Base-by-base conservation (phyloP, 2,113 vertebrate species). In the Ranitomeya variabilis region DNA sequence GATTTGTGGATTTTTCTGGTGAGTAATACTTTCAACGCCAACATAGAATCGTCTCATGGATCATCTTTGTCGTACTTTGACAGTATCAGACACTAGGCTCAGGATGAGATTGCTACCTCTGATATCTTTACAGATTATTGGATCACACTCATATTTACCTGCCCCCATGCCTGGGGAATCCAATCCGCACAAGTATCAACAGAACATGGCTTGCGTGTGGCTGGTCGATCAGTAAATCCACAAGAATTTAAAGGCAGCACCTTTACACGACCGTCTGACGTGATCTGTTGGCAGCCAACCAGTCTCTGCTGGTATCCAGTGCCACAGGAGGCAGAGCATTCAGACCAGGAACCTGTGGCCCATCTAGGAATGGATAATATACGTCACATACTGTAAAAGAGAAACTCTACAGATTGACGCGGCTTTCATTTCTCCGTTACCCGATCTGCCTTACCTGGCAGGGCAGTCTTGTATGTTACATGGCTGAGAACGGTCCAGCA, bases 391-490 rank as follows among this genome's bases (percentile, higher is more conserved):
- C 37, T 51, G 4, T 52, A 14, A 67, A n/a, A 9, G 6, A 16
- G 6, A 80, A 15, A 37, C 16, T 8, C 7, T 26, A 26, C 12
- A 26, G 11, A 57, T 12, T 26, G 2, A 11, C 15, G 13, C 51
- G 16, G 23, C 18, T 51, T 19, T 52, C 18, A 31, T 37, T 11
- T 66, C 31, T 66, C 12, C 9, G 11, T 57, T 62, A 64, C 45
- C 4, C 51, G 73, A 76, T 11, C 21, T 6, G 7, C 21, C 71
- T 45, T 93, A 98, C 97, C 97, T 96, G 69, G 96, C 92, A 19
- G 97, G 95, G 59, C 97, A 99, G 93, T 97, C 95, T 55, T 81
- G 91, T 88, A 74, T 85, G 89, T 95, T 96, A 91, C 97, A 99
- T 0, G 94, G 90, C 62, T 93, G 94, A 26, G 93, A 91, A 52